Evolutionary conservation across 2,113 vertebrate species (phyloP).

Genomic region (Todiramphus saurophagus): DNA sequence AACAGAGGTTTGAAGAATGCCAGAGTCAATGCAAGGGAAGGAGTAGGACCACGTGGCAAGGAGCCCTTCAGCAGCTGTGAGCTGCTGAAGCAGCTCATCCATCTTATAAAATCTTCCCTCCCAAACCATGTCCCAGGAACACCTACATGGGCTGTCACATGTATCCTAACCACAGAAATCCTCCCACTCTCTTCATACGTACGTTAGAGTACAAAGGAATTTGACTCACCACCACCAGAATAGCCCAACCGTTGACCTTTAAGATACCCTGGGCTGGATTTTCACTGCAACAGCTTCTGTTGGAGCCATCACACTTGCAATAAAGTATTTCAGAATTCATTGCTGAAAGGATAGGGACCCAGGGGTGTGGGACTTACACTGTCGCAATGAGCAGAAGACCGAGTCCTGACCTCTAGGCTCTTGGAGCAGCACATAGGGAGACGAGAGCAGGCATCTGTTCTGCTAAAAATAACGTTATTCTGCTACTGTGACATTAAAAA

Average conservation of each 20-base stretch:
- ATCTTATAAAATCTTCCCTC: not conserved
- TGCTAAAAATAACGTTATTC: not conserved
- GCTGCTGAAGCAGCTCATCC: not conserved
- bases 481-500: not conserved
- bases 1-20: not conserved
- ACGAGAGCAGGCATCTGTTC: not conserved
- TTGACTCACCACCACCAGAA: not conserved
- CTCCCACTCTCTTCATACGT: not conserved
- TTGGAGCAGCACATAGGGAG: not conserved
- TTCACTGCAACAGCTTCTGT: not conserved
- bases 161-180: not conserved
- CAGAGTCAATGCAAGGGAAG: not conserved
- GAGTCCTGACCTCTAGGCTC: not conserved
- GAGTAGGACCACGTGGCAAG: not conserved
- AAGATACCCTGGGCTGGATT: not conserved
- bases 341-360: not conserved
- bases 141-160: not conserved
- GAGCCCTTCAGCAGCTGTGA: not conserved
- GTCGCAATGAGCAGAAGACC: not conserved
- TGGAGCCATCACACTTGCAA: not conserved
- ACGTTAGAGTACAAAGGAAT: not conserved
- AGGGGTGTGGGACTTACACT: not conserved
- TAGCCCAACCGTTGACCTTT: not conserved
- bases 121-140: not conserved
- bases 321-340: not conserved